Evolutionary conservation across 2,113 vertebrate species (phyloP).

Genomic region (Phainopepla nitens): DNA sequence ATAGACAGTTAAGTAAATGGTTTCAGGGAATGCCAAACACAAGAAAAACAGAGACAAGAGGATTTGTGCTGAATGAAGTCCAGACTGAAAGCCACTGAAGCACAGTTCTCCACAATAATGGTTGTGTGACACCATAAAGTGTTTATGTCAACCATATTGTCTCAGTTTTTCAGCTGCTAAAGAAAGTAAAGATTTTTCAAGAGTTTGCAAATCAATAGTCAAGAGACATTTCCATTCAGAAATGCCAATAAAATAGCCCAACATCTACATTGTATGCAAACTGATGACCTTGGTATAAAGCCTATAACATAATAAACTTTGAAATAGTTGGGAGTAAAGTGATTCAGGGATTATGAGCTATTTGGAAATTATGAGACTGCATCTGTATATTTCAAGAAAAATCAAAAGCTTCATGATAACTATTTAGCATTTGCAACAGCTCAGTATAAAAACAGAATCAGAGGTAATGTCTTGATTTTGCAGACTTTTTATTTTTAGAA

Average conservation of each 20-base stretch:
- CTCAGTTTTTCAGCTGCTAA: slow-evolving; percentile 19
- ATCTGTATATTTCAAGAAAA: not conserved
- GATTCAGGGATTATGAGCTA: slow-evolving; percentile 36
- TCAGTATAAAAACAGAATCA: not conserved
- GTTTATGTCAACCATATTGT: slow-evolving; percentile 27
- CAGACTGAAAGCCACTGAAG: slow-evolving; percentile 16
- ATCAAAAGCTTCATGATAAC: slow-evolving; percentile 25
- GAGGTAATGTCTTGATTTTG: not conserved
- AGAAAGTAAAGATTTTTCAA: slow-evolving; percentile 53
- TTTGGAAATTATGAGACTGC: not conserved
- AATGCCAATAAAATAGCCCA: slow-evolving; percentile 30
- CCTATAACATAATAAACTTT: not conserved
- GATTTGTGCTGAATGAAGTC: not conserved
- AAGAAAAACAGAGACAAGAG: not conserved
- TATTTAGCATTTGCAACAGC: not conserved
- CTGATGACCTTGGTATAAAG: slow-evolving; percentile 63
- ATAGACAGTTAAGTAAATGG: not conserved
- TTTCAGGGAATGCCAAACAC: not conserved
- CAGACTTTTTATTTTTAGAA: not conserved
- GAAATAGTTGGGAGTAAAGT: slow-evolving; percentile 47
- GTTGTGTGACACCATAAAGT: slow-evolving; percentile 15
- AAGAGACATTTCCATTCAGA: slow-evolving; percentile 34
- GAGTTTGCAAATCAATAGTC: slow-evolving; percentile 46
- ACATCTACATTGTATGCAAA: slow-evolving; percentile 34
- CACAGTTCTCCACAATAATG: not conserved